Conservation (phyloP, 1,140 invertebrate genomes). For the Lepidostoma basale region DNA sequence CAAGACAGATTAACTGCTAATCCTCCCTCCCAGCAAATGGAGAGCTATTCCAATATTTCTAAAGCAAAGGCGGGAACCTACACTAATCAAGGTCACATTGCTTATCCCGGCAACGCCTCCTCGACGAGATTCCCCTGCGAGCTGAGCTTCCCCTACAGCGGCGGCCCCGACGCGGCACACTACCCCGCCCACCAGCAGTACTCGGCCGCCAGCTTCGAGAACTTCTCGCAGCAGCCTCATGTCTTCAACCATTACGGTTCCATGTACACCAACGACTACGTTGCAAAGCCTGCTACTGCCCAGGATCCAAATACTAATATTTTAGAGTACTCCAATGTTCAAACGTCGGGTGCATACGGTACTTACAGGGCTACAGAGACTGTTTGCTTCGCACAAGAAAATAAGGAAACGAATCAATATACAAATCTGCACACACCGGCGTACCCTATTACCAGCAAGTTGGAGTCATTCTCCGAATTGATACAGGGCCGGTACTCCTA, state of each 20-base stretch:
- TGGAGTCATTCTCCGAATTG: slow-evolving; percentile 74
- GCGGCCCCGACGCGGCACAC: slow-evolving; percentile 51
- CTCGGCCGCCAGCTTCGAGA: slow-evolving; percentile 61
- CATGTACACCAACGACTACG: slow-evolving; percentile 59
- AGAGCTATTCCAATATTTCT: slow-evolving; percentile 53
- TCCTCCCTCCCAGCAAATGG: slow-evolving; percentile 30
- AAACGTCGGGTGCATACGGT: slow-evolving; percentile 53
- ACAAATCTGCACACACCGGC: slow-evolving; percentile 63
- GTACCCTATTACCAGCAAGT: slow-evolving; percentile 67
- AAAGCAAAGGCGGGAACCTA: slow-evolving; percentile 57
- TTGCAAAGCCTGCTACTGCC: slow-evolving; percentile 51
- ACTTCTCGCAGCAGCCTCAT: slow-evolving; percentile 62
- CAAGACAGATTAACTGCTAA: slow-evolving; percentile 25
- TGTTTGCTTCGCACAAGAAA: slow-evolving; percentile 49
- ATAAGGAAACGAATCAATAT: slow-evolving; percentile 60
- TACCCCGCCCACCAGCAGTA: slow-evolving; percentile 52
- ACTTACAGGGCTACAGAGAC: slow-evolving; percentile 53
- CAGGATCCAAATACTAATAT: slow-evolving; percentile 47
- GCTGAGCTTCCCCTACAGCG: slow-evolving; percentile 57
- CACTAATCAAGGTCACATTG: slow-evolving; percentile 49
- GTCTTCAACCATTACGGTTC: slow-evolving; percentile 64
- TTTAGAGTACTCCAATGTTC: slow-evolving; percentile 24
- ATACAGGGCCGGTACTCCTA: slow-evolving; percentile 66
- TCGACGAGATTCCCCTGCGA: slow-evolving; percentile 56
- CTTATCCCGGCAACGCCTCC: slow-evolving; percentile 47